Conservation (phyloP, 2,797 vertebrate species). For the Myoxocephalus aenaeus region DNA sequence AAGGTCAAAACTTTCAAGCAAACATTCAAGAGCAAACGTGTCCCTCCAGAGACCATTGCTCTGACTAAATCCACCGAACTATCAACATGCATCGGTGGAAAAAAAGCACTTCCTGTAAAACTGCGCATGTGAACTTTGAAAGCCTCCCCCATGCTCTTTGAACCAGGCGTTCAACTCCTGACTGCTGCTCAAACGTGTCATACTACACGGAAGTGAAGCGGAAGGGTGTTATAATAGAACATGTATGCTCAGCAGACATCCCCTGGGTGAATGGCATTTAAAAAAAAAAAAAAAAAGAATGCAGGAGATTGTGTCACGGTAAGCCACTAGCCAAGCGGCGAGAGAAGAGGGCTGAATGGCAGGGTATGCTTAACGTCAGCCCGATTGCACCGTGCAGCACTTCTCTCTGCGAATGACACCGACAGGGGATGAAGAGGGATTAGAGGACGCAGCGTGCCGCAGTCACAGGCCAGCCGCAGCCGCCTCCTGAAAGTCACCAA, state of each 20-base stretch:
- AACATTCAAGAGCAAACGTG: not conserved
- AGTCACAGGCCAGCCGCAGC: slow-evolving; percentile 48
- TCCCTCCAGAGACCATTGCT: not conserved
- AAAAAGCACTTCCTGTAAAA: not conserved
- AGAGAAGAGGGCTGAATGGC: slow-evolving; percentile 75
- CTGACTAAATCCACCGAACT: not conserved
- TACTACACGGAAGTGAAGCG: slow-evolving; percentile 15
- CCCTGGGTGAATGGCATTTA: slow-evolving; percentile 58
- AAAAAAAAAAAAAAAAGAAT: slow-evolving; percentile 58
- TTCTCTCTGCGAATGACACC: slow-evolving; percentile 74
- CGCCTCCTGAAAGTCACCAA: slow-evolving; percentile 49
- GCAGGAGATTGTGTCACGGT: slow-evolving; percentile 75
- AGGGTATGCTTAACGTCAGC: slow-evolving; percentile 79
- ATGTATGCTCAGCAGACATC: slow-evolving; percentile 62
- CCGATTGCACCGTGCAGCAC: slow-evolving; percentile 76
- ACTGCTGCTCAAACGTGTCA: slow-evolving; percentile 2
- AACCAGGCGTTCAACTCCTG: not conserved
- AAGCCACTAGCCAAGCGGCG: slow-evolving; percentile 67
- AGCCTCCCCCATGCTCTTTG: not conserved
- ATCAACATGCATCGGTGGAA: not conserved
- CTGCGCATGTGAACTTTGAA: too few relatives aligned
- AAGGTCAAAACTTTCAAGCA: not conserved
- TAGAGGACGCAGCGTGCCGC: slow-evolving; percentile 65
- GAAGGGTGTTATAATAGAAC: slow-evolving; percentile 24
- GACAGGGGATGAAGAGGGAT: slow-evolving; percentile 74